Evolutionary conservation across 2,888 invertebrate genomes (phyloP).

Genomic region (Cheilosia urbana): DNA sequence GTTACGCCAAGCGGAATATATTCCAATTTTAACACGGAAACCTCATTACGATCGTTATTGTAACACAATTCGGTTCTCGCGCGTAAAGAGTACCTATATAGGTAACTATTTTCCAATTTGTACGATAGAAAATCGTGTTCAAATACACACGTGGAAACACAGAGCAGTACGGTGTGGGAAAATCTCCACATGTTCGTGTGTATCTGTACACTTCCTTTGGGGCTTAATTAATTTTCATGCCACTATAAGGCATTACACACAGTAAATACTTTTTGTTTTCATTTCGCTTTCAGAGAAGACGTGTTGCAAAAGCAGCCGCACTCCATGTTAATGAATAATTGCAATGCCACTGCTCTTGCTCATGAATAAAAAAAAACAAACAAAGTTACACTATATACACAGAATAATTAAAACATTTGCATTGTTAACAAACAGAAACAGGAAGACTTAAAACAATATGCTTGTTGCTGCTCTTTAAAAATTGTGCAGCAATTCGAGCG

Average conservation of each 20-base stretch:
- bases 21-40: slow-evolving; percentile 36
- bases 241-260: slow-evolving; percentile 7
- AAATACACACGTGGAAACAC: slow-evolving; percentile 17
- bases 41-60: slow-evolving; percentile 17
- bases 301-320: slow-evolving; percentile 16
- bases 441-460: too few species aligned
- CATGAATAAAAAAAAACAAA: too few species aligned
- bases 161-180: slow-evolving; percentile 37
- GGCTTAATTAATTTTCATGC: slow-evolving; percentile 54
- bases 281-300: neutral
- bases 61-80: neutral
- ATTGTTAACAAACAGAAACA: too few species aligned
- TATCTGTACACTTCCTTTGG: slow-evolving; percentile 18
- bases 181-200: slow-evolving; percentile 40
- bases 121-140: slow-evolving; percentile 6
- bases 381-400: too few species aligned
- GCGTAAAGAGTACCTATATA: neutral
- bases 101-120: slow-evolving; percentile 9
- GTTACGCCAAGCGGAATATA: neutral
- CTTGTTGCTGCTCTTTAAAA: too few species aligned
- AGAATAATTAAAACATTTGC: too few species aligned
- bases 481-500: too few species aligned
- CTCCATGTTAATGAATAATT: slow-evolving; percentile 1
- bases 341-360: too few species aligned
- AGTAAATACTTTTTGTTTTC: slow-evolving; percentile 8